phyloP scores from a whole-genome alignment of 1,140 invertebrate species.

The Yoshiicerus persimilis region DNA sequence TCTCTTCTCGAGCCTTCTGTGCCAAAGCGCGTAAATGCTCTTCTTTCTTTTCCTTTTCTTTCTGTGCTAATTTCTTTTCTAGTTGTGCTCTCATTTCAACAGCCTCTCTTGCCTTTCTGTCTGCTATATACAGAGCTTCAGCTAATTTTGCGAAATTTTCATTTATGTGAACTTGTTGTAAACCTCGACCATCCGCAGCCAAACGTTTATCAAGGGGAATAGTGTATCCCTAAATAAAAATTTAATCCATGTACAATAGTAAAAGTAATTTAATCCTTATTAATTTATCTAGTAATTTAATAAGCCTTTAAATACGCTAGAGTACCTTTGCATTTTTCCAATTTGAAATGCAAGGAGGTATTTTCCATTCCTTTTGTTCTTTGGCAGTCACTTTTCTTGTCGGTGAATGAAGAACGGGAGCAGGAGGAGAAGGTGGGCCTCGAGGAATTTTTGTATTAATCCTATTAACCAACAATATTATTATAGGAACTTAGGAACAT shows the following conservation, averaged over 20 bases:
- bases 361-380: conserved; percentile 99
- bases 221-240: conserved; percentile 87
- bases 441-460: conserved; percentile 95
- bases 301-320: too few species aligned
- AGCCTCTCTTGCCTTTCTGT: conserved; percentile 92
- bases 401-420: conserved; percentile 95
- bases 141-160: conserved; percentile 99
- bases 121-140: conserved; percentile 96
- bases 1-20: conserved; percentile 91
- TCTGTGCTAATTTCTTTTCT: conserved; percentile 94
- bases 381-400: conserved; percentile 95
- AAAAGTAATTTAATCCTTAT: neutral
- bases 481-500: too few species aligned
- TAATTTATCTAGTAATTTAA: too few species aligned
- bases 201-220: conserved; percentile 97
- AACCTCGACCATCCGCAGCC: conserved; percentile 94
- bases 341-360: conserved; percentile 98
- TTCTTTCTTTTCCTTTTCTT: conserved; percentile 98
- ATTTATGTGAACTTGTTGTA: conserved; percentile 97
- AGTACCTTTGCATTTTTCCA: conserved; percentile 97
- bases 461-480: conserved; percentile 55
- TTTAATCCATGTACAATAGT: conserved; percentile 49
- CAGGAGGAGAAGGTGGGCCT: conserved; percentile 96
- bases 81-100: conserved; percentile 94
- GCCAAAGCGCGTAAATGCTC: conserved; percentile 89